Percentiles rank a stretch among this genome's conserved stretches.
These are phyloP conservation scores for Brachyopa scutellaris DNA, from an alignment of 2,888 invertebrate species.

Conservation along the genomic window DNA sequence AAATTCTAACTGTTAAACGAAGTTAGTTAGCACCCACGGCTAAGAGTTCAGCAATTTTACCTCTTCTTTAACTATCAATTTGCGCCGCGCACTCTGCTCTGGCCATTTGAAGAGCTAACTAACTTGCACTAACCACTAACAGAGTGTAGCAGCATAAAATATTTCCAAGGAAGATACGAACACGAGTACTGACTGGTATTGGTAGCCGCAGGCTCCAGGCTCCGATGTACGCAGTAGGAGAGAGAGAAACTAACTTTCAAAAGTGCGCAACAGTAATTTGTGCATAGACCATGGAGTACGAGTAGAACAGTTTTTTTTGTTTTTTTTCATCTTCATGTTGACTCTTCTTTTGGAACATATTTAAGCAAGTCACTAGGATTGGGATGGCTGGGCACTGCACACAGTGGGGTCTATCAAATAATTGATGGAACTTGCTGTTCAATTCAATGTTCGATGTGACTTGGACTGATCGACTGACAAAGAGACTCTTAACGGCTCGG, in stretches of 20 bases:
- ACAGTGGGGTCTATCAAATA: conserved; percentile 31
- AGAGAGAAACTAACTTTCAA: conserved; percentile 49
- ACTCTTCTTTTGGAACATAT: not conserved
- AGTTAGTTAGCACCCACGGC: conserved; percentile 73
- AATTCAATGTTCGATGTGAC: not conserved
- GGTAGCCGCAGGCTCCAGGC: conserved; percentile 30
- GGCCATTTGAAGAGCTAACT: conserved; percentile 40
- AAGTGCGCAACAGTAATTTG: conserved; percentile 51
- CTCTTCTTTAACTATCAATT: conserved; percentile 21
- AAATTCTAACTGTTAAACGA: conserved; percentile 71
- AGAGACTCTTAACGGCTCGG: too few species aligned
- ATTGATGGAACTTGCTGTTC: too few species aligned
- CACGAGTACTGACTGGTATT: conserved; percentile 1
- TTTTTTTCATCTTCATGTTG: too few species aligned
- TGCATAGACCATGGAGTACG: conserved; percentile 27
- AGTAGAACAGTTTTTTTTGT: conserved; percentile 19
- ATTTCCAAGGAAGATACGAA: conserved; percentile 38
- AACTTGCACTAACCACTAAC: conserved; percentile 38
- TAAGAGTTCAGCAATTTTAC: conserved; percentile 57
- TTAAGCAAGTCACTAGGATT: conserved; percentile 23
- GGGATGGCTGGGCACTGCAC: not conserved
- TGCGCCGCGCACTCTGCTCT: not conserved
- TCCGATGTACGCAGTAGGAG: not conserved
- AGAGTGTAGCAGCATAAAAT: conserved; percentile 5
- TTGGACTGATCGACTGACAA: too few species aligned